phyloP scores from a whole-genome alignment of 2,797 vertebrate genomes.

The Falco concolor region DNA sequence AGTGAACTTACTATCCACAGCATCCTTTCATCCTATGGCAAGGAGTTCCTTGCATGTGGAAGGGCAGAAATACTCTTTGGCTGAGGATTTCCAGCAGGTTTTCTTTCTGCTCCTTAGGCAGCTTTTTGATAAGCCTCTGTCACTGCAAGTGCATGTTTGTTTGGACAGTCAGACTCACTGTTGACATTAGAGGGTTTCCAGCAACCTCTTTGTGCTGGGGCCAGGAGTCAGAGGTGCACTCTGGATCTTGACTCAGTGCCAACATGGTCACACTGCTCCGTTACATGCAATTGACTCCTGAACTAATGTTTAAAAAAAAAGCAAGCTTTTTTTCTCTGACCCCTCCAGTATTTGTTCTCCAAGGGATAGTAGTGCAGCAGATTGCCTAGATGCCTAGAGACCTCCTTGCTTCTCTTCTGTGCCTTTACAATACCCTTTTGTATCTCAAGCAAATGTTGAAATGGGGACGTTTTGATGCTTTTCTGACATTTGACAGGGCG shows the following conservation, averaged over 20 bases:
- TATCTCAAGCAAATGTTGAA: not conserved
- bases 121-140: accelerated
- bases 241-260: not conserved
- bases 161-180: not conserved
- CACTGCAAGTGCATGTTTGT: not conserved
- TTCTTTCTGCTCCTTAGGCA: not conserved
- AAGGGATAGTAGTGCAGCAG: not conserved
- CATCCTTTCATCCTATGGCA: not conserved
- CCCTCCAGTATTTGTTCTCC: not conserved
- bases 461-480: not conserved
- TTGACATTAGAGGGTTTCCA: not conserved
- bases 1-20: not conserved
- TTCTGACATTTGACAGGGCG: not conserved
- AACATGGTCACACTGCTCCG: not conserved
- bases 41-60: not conserved
- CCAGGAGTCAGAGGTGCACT: not conserved
- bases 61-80: not conserved
- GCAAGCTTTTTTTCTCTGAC: not conserved
- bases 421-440: not conserved
- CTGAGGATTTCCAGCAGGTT: not conserved
- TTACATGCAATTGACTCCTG: not conserved
- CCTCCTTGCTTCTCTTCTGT: not conserved
- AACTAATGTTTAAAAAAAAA: not conserved
- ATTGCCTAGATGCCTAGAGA: not conserved
- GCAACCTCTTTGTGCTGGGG: not conserved